A percentile compares a stretch with the other conserved stretches of the same genome.
These are phyloP conservation scores for Aporrectodea caliginosa DNA, from an alignment of 1,140 invertebrate genomes.

Conservation along the genomic window DNA sequence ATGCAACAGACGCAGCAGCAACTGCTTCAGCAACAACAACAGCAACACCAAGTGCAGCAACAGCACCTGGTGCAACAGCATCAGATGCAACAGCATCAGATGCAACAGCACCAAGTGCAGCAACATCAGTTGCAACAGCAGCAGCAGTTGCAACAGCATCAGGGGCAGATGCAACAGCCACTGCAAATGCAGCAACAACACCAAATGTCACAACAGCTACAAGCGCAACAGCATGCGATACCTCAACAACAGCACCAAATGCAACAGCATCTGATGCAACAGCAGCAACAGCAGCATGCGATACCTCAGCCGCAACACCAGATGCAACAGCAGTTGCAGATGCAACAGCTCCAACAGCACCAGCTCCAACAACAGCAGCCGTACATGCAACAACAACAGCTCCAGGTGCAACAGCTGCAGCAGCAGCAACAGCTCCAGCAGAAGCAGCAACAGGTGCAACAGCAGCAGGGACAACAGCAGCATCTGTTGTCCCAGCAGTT, in stretches of 20 bases:
- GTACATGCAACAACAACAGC: slow-evolving; percentile 29
- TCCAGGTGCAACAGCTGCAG: slow-evolving; percentile 26
- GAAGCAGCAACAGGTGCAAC: slow-evolving; percentile 8
- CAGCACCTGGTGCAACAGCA: background rate
- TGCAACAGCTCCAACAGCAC: slow-evolving; percentile 9
- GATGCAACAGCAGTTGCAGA: slow-evolving; percentile 24
- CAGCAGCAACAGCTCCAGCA: slow-evolving; percentile 15
- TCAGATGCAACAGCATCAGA: slow-evolving; percentile 24
- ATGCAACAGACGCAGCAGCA: background rate
- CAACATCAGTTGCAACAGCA: slow-evolving; percentile 25
- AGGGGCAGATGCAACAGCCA: slow-evolving; percentile 1
- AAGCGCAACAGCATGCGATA: slow-evolving; percentile 22
- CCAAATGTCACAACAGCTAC: background rate
- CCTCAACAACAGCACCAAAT: slow-evolving; percentile 34
- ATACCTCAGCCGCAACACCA: slow-evolving; percentile 17
- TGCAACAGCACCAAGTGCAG: slow-evolving; percentile 23
- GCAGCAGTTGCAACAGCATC: slow-evolving; percentile 17
- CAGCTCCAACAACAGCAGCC: slow-evolving; percentile 5
- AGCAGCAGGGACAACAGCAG: slow-evolving; percentile 29
- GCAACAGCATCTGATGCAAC: slow-evolving; percentile 27
- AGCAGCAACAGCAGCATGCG: slow-evolving; percentile 12
- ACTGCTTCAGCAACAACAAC: slow-evolving; percentile 66
- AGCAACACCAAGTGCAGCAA: slow-evolving; percentile 7
- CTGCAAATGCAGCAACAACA: slow-evolving; percentile 24
- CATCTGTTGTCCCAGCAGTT: slow-evolving; percentile 33